Evolutionary conservation across 1,140 invertebrate genomes (phyloP).

Genomic region (Chironomus tepperi): DNA sequence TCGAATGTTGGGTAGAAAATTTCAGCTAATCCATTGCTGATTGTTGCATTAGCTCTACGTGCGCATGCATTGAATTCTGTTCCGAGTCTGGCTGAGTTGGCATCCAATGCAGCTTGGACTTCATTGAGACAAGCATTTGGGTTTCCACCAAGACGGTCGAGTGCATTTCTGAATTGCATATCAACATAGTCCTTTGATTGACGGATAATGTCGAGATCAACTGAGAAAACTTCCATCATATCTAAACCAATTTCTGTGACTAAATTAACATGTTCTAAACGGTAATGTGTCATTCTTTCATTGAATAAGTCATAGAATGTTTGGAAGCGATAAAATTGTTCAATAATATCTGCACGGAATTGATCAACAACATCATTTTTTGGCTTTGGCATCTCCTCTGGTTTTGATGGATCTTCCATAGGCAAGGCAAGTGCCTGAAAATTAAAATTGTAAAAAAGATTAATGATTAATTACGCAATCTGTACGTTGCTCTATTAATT

Average conservation of each 20-base stretch:
- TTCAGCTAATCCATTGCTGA: not conserved
- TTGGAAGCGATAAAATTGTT: not conserved
- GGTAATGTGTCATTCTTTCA: not conserved
- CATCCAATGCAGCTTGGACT: not conserved
- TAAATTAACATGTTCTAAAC: slow-evolving; percentile 4
- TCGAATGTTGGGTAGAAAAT: slow-evolving; percentile 11
- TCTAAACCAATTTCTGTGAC: not conserved
- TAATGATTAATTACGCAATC: not conserved
- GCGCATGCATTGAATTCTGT: not conserved
- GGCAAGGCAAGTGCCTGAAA: not conserved
- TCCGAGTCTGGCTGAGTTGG: not conserved
- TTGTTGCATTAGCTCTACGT: not conserved
- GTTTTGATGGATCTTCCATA: not conserved
- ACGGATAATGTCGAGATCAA: not conserved
- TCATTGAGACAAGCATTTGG: slow-evolving; percentile 10
- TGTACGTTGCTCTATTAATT: not conserved
- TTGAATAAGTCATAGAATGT: not conserved
- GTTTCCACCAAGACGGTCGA: not conserved
- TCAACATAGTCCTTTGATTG: not conserved
- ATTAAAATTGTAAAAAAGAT: not conserved
- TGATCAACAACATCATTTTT: not conserved
- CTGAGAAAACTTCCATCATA: not conserved
- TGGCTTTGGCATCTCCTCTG: not conserved
- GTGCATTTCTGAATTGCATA: not conserved
- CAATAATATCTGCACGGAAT: not conserved